A percentile compares a stretch with the other conserved stretches of the same genome.
Conservation (phyloP, 2,888 invertebrate genomes). For the Zaprionus lineosus region DNA sequence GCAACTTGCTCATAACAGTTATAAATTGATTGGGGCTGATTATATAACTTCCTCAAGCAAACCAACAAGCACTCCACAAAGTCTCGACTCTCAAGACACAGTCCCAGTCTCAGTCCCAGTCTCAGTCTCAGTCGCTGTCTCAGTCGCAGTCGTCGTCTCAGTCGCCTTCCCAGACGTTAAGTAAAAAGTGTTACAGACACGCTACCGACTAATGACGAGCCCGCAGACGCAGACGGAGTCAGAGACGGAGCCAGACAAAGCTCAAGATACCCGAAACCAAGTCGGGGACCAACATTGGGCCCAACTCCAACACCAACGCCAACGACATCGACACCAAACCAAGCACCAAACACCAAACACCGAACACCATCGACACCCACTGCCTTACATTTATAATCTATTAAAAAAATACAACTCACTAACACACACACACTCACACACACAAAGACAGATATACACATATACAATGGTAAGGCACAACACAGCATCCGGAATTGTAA, state of each 20-base stretch:
- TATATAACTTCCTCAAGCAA: slow-evolving; percentile 72
- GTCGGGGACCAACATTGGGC: slow-evolving; percentile 34
- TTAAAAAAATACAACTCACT: too few species aligned
- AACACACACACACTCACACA: too few species aligned
- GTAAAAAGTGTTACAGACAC: slow-evolving; percentile 71
- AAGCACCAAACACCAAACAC: slow-evolving; percentile 29
- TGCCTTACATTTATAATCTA: slow-evolving; percentile 75
- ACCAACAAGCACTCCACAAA: slow-evolving; percentile 40
- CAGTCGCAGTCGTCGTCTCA: slow-evolving; percentile 13
- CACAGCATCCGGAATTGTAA: slow-evolving; percentile 71
- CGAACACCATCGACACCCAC: slow-evolving; percentile 56
- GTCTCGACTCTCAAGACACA: slow-evolving; percentile 41
- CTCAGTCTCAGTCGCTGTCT: not conserved
- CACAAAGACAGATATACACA: slow-evolving; percentile 12
- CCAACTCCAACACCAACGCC: slow-evolving; percentile 23
- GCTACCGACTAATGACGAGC: slow-evolving; percentile 60
- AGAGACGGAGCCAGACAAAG: slow-evolving; percentile 11
- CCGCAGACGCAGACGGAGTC: slow-evolving; percentile 18
- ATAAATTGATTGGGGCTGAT: slow-evolving; percentile 72
- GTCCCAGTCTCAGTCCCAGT: slow-evolving; percentile 22
- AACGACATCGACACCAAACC: not conserved
- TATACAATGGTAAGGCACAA: slow-evolving; percentile 28
- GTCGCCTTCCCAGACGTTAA: slow-evolving; percentile 1
- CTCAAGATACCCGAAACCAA: slow-evolving; percentile 15
- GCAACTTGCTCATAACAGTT: slow-evolving; percentile 66